Percentiles rank a stretch among this genome's conserved stretches.
Conservation (phyloP, 2,888 invertebrate species). For the Xylota sylvarum region DNA sequence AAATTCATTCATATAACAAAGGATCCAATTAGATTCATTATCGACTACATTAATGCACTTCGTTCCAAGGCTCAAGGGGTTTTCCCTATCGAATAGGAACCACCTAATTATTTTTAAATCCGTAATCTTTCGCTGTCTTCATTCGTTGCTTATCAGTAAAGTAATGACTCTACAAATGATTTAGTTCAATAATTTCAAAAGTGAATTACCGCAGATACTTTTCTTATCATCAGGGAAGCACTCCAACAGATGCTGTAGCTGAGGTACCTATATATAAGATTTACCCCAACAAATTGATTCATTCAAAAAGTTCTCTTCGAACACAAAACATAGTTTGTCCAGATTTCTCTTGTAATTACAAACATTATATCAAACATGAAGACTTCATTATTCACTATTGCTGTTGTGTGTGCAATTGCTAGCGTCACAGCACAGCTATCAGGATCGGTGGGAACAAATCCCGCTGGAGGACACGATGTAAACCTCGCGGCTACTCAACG, state of each 20-base stretch:
- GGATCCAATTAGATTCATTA: neutral
- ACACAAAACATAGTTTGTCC: neutral
- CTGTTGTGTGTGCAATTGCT: constrained; percentile 6
- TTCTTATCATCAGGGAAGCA: constrained; percentile 28
- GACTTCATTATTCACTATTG: neutral
- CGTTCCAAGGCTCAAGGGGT: neutral
- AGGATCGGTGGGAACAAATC: constrained; percentile 78
- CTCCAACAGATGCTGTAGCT: neutral
- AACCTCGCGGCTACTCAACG: constrained; percentile 69
- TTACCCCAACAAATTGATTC: neutral
- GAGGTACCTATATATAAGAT: constrained; percentile 1
- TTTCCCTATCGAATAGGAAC: neutral
- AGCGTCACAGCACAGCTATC: constrained; percentile 47
- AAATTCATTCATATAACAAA: neutral
- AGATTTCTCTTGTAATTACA: neutral
- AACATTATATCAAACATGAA: constrained; percentile 21
- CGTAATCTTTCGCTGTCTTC: neutral
- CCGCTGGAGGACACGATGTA: constrained; percentile 78
- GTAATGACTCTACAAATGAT: neutral
- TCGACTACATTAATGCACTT: neutral
- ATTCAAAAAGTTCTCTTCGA: constrained; percentile 9
- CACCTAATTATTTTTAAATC: neutral
- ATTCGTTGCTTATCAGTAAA: neutral
- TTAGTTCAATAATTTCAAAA: neutral
- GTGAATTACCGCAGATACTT: neutral